Base-by-base conservation (phyloP, 2,797 vertebrate species). In the Momotus momota region DNA sequence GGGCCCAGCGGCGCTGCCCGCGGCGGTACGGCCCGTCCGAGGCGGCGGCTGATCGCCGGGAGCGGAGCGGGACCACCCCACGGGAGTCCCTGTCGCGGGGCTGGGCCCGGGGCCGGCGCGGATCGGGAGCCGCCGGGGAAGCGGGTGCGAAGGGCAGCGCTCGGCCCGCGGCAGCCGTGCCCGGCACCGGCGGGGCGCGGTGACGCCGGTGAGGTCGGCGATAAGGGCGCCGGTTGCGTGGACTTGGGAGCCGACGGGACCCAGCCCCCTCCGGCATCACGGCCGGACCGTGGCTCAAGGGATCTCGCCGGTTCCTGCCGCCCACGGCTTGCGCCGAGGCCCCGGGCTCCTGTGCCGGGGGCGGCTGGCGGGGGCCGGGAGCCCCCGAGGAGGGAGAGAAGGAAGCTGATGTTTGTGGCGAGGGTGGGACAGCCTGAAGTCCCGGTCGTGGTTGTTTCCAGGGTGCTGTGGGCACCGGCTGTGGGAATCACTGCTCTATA, bases 401-500 rank as follows among this genome's bases (percentile, higher is more conserved):
- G 31, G 40, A 18, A 40, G 10, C 1, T 14, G 2, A n/a, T 7
- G 52, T 16, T 4, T 31, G 0, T 48, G 62, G 7, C 40, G 31
- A 1, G 4, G 15, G 22, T 7, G 81, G 73, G 65, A 17, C 88
- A 18, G 71, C 71, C 58, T 12, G 4, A 3, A 33, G 19, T 27
- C 46, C 33, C 43, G 4, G 43, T 6, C 60, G 0, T 7, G 67
- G 75, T 74, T 64, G 52, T 67, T 78, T 55, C 70, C 62, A 60
- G 79, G 48, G 55, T 25, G 38, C 64, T 49, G 84, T 58, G 85
- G 57, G 10, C 54, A 9, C 45, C 26, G 33, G 2, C 60, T 73
- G 83, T 21, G 22, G 87, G 89, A 60, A 60, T 80, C 61, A 3
- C 52, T 38, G 57, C 33, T 79, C 93, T 95, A 86, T 93, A 94